Evolutionary conservation across 2,113 vertebrate species (phyloP).

Genomic region (Corvus moneduloides): DNA sequence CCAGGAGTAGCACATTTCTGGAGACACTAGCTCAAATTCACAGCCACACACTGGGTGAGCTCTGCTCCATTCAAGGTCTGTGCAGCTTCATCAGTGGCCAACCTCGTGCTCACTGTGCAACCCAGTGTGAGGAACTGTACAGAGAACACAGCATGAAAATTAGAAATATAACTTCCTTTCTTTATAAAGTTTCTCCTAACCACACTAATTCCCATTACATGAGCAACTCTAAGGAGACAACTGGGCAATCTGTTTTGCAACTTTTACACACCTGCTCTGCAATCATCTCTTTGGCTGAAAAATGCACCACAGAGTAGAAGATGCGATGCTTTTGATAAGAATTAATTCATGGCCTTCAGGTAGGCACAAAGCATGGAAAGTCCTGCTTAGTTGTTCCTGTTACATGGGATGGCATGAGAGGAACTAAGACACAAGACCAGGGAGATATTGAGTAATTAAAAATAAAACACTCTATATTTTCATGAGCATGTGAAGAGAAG

Average conservation of each 20-base stretch:
- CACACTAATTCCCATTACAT: background rate
- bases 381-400: background rate
- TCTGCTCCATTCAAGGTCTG: background rate
- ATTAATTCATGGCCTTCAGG: background rate
- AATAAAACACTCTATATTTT: background rate
- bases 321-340: background rate
- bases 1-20: background rate
- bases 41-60: accelerated
- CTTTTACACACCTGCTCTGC: background rate
- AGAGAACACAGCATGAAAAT: background rate
- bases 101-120: background rate
- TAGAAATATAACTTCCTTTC: background rate
- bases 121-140: background rate
- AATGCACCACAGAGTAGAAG: background rate
- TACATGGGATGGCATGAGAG: background rate
- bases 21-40: background rate
- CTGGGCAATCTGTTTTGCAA: background rate
- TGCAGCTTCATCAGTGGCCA: background rate
- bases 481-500: background rate
- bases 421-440: background rate
- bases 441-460: background rate
- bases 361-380: background rate
- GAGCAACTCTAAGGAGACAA: background rate
- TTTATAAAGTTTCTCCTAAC: background rate
- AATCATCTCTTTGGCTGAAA: background rate